Conservation (phyloP, 2,113 vertebrate genomes). For the Otus sunia region DNA sequence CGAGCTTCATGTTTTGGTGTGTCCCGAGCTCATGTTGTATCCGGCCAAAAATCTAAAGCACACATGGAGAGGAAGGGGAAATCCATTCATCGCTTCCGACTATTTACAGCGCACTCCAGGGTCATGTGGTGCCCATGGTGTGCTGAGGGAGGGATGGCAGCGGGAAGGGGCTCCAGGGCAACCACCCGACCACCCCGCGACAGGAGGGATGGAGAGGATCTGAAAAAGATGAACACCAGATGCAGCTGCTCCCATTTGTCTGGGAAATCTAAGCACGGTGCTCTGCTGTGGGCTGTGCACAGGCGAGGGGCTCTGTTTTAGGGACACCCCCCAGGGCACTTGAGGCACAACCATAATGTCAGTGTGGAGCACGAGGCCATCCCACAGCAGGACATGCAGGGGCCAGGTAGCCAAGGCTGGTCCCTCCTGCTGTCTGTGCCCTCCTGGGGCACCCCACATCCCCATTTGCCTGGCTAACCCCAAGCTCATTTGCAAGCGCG, state of each 20-base stretch:
- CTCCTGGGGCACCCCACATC: neutral
- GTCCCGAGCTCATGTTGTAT: conserved; percentile 1
- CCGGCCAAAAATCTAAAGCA: conserved; percentile 64
- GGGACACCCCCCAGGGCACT: fast-evolving
- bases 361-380: fast-evolving
- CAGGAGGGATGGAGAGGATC: neutral
- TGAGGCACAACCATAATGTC: neutral
- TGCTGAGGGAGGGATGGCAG: neutral
- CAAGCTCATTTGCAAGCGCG: neutral
- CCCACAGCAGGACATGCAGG: fast-evolving
- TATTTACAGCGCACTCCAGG: conserved; percentile 34
- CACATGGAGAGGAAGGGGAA: conserved; percentile 67
- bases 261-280: neutral
- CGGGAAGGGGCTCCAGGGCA: neutral
- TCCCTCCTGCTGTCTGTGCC: fast-evolving
- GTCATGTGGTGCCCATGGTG: neutral
- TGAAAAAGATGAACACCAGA: neutral
- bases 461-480: neutral
- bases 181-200: fast-evolving
- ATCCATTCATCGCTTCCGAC: conserved; percentile 66
- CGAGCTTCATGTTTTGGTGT: conserved; percentile 43
- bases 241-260: neutral
- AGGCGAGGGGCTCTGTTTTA: neutral
- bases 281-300: neutral
- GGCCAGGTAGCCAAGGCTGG: neutral